Base-by-base conservation (phyloP, 1,140 invertebrate species). In the Diabrotica undecimpunctata region DNA sequence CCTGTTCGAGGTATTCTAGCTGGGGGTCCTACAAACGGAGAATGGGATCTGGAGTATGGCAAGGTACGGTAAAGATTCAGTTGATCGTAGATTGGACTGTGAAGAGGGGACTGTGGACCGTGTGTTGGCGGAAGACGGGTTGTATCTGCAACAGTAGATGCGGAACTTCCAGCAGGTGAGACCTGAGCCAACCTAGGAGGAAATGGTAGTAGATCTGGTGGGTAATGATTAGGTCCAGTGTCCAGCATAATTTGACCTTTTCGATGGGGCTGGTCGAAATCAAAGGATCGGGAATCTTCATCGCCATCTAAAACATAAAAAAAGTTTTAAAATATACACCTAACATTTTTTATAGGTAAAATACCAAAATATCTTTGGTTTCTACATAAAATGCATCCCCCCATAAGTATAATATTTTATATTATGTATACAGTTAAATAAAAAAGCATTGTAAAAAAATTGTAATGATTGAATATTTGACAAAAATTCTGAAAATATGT, bases 171-270 rank as follows among this genome's bases (percentile, higher is more conserved):
- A 66, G 87, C 86, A 11, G 88, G 88, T 7, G 88, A 89, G 58
- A 87, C 86, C 70, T 88, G 87, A 9, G 79, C 76, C 39, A 81
- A 68, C 39, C 81, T 80, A 67, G 88, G 77, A 52, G 86, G 79
- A 62, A 91, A 90, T 70, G 93, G 91, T 0, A 93, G 88, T 51
- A 95, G 79, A 37, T 95, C 79, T 70, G 94, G 92, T 0, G 92
- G 92, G 35, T 91, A 92, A 37, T 81, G 77, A 55, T 81, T 74
- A n/a, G 78, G 80, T 66, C 78, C 69, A 73, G 80, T 70, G 72
- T 84, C 77, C 41, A 84, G 78, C 39, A 81, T 70, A 68, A 81
- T 81, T 53, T 70, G 69, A 4, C 73, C 70, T 69, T 68, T 81
- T 66, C n/a, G 71, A 66, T 65, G 58, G 53, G 64, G 74, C 46